phyloP scores from a whole-genome alignment of 2,113 vertebrate genomes.

The Eubucco bourcierii region DNA sequence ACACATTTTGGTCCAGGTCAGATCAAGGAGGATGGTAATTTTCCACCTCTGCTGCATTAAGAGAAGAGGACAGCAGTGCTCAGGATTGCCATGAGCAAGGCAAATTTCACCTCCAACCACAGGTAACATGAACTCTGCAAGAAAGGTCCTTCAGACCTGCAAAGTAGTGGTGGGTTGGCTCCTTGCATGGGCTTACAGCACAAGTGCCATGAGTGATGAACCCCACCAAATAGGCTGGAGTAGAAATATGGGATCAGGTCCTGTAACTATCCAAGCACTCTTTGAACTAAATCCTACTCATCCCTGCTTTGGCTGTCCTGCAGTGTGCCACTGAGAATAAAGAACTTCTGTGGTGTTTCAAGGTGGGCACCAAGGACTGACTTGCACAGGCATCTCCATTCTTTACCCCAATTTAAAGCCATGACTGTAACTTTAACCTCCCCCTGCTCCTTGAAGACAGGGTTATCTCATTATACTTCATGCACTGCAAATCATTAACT shows the following conservation, averaged over 20 bases:
- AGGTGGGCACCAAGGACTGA: background rate
- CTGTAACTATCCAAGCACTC: too few species aligned
- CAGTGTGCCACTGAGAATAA: background rate
- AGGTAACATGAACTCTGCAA: background rate
- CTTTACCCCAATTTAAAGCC: background rate
- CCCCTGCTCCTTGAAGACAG: background rate
- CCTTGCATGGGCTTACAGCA: background rate
- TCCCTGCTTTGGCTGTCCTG: background rate
- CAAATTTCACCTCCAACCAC: background rate
- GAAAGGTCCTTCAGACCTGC: background rate
- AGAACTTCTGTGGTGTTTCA: background rate
- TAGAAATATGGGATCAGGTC: background rate
- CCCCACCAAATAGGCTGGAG: rapidly evolving
- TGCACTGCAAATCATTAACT: background rate
- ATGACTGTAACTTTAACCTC: background rate
- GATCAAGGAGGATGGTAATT: background rate
- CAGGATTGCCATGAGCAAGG: background rate
- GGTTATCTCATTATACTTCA: background rate
- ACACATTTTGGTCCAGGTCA: background rate
- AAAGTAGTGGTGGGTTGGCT: background rate
- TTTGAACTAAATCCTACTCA: background rate
- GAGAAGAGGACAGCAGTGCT: background rate
- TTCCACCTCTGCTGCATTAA: rapidly evolving
- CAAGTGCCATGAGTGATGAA: background rate
- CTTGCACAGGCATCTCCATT: background rate